Evolutionary conservation across 2,797 vertebrate species (phyloP), one percentile per base, ranked within the genome.

Genomic region (Danio albolineatus): DNA sequence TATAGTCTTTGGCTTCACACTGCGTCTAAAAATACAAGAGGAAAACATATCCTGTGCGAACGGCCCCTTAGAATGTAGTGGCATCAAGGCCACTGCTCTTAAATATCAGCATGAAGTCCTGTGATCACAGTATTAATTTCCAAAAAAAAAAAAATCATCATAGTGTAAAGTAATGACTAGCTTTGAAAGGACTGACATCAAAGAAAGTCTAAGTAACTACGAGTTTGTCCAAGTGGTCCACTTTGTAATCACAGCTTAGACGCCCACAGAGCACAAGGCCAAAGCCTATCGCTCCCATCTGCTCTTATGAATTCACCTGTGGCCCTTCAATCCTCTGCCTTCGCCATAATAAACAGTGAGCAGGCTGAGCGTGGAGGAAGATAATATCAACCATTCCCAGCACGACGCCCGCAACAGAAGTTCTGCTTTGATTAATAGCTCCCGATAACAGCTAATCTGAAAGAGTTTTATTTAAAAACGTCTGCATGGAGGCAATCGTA

Each of bases 361-460:
- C 16, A 43, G 79, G 54, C 53, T 56, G 39, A 57, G 41, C 64
- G 3, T 46, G 28, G 41, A 73, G 60, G 28, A 39, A 49, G 76
- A 78, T 78, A 73, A 74, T 64, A 83, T 83, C 81, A 70, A 51
- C 76, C 49, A 51, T 82, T 67, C 64, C 39, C 67, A 62, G 71
- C 48, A 54, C 41, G 39, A 44, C 48, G 14, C 36, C 72, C 2
- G 12, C 17, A 65, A 65, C 71, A 72, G 75, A 66, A 78, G 61
- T 61, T 70, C 41, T 54, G 17, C 64, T 70, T 43, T 75, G 76
- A 83, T 70, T 75, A 79, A 79, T 83, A 64, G 74, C 28, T 0
- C 16, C 64, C 2, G 81, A 79, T 83, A 83, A 83, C 70, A 59
- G 62, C 71, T 79, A 44, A 65, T 73, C 62, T 69, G 54, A 75